phyloP scores from a whole-genome alignment of 2,113 vertebrate species.

The Ailuropoda melanoleuca region DNA sequence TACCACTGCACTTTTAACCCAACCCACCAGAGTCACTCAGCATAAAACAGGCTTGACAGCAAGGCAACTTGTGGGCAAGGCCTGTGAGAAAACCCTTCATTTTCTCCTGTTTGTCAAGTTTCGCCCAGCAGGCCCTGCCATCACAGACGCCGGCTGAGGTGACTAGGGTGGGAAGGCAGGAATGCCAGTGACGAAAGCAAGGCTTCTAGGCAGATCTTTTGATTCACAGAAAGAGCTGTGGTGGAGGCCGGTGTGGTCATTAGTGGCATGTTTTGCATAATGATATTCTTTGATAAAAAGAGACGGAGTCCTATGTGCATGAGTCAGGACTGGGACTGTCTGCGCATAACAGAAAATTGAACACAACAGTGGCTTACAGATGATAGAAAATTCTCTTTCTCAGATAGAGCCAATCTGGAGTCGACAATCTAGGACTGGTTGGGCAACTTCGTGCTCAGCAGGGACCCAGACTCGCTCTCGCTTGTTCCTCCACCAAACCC shows the following conservation, averaged over 20 bases:
- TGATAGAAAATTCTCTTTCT: not conserved
- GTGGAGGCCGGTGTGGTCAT: not conserved
- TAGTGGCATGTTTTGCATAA: not conserved
- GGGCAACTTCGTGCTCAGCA: not conserved
- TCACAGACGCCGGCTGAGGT: not conserved
- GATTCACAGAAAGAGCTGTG: not conserved
- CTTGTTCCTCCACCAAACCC: not conserved
- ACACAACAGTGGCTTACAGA: not conserved
- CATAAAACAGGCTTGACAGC: slow-evolving; percentile 25
- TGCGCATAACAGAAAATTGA: not conserved
- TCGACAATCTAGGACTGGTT: not conserved
- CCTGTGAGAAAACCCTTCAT: slow-evolving; percentile 2
- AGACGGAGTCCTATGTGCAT: not conserved
- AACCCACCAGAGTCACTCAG: not conserved
- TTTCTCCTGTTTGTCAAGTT: slow-evolving; percentile 13
- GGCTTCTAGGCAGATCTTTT: not conserved
- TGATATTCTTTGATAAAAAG: not conserved
- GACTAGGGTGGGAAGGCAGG: not conserved
- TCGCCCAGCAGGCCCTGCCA: not conserved
- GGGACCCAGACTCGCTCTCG: not conserved
- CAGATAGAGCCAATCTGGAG: not conserved
- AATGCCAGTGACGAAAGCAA: not conserved
- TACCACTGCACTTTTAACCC: not conserved
- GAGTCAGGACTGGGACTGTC: not conserved
- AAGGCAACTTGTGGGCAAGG: not conserved